Percentiles rank a stretch among this genome's conserved stretches.
Evolutionary conservation across 2,888 invertebrate species (phyloP).

Genomic region (Lepidonotus clava): DNA sequence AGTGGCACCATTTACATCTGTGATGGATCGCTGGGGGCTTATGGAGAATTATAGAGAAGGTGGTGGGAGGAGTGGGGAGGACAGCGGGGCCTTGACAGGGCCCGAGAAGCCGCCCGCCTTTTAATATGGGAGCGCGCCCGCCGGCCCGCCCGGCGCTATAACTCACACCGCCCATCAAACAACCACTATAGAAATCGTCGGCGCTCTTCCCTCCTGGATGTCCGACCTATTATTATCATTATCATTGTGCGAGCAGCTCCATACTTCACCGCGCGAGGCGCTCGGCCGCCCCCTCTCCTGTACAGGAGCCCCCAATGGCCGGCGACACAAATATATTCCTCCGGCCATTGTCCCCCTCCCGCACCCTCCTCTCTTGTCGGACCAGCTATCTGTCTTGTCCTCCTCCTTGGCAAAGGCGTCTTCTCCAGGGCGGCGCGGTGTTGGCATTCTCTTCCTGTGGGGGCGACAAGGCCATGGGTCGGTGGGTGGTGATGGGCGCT

Average conservation of each 20-base stretch:
- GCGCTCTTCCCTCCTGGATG: too few species aligned
- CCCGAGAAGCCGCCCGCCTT: not conserved
- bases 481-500: not conserved
- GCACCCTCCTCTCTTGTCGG: too few species aligned
- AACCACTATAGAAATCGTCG: not conserved
- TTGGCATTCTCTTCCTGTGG: not conserved
- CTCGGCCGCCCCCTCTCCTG: not conserved
- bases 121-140: not conserved
- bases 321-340: not conserved
- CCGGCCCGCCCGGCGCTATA: not conserved
- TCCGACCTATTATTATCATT: too few species aligned
- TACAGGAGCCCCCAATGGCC: not conserved
- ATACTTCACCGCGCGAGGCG: not conserved
- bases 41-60: constrained; percentile 24
- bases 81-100: not conserved
- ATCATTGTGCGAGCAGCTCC: constrained; percentile 14
- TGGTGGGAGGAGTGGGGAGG: not conserved
- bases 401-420: not conserved
- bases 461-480: not conserved
- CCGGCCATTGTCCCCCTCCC: constrained; percentile 21
- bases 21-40: constrained; percentile 16
- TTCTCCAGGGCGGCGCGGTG: not conserved
- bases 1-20: constrained; percentile 5
- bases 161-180: not conserved
- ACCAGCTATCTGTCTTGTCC: constrained; percentile 1